Evolutionary conservation across 2,888 invertebrate genomes (phyloP).

Genomic region (Conops quadrifasciatus): DNA sequence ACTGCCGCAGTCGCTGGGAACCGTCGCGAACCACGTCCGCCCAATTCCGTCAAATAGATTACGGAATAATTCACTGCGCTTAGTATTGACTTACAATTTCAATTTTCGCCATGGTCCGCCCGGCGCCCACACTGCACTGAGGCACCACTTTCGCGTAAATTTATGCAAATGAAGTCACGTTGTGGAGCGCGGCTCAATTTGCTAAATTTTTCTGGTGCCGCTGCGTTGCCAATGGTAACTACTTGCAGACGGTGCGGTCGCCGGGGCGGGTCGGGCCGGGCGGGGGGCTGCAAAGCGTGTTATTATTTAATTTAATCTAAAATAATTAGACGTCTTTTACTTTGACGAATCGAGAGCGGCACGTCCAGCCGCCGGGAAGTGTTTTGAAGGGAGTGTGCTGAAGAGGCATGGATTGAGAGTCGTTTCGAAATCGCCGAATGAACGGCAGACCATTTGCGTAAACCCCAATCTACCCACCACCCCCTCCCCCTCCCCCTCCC

Average conservation of each 20-base stretch:
- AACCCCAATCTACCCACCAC: no score
- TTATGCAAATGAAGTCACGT: conserved; percentile 64
- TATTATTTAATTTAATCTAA: conserved; percentile 67
- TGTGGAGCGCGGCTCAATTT: conserved; percentile 36
- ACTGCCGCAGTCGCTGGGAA: background rate
- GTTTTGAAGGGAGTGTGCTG: no score
- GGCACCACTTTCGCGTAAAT: conserved; percentile 44
- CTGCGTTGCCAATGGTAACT: conserved; percentile 1
- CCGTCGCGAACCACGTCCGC: conserved; percentile 18
- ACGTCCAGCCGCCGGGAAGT: conserved; percentile 10
- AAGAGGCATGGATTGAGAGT: background rate
- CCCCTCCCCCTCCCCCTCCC: background rate
- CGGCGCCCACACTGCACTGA: background rate
- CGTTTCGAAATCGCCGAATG: background rate
- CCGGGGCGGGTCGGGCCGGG: conserved; percentile 44
- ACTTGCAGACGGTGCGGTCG: background rate
- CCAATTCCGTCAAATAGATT: conserved; percentile 34
- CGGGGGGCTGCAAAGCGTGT: conserved; percentile 55
- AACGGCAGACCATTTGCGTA: background rate
- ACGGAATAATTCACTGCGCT: conserved; percentile 37
- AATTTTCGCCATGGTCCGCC: conserved; percentile 20
- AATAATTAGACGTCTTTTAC: conserved; percentile 60
- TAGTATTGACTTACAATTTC: conserved; percentile 38
- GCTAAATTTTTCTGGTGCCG: conserved; percentile 25
- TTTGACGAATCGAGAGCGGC: conserved; percentile 24